A percentile compares a stretch with the other conserved stretches of the same genome.
phyloP scores from a whole-genome alignment of 2,113 vertebrate species.

The Otis tarda region DNA sequence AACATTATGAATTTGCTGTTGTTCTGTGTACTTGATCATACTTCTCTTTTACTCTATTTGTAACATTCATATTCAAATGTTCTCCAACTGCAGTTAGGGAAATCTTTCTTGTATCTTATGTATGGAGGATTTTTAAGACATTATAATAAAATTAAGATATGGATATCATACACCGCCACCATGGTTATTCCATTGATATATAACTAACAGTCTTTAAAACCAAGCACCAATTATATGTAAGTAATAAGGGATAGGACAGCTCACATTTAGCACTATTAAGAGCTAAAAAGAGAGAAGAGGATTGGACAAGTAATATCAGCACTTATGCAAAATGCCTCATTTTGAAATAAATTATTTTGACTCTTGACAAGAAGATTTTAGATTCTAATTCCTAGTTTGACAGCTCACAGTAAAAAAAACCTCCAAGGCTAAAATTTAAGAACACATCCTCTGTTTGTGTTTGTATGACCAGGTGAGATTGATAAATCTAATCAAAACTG shows the following conservation, averaged over 20 bases:
- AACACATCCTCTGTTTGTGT: background rate
- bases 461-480: background rate
- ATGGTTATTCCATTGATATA: background rate
- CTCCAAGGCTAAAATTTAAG: background rate
- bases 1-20: background rate
- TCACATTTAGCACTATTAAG: background rate
- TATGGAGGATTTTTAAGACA: background rate
- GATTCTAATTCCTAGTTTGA: background rate
- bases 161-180: background rate
- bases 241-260: background rate
- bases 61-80: background rate
- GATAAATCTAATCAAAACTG: background rate
- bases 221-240: background rate
- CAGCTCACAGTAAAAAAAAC: background rate
- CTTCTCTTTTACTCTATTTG: background rate
- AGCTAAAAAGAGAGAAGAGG: background rate
- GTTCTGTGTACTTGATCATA: background rate
- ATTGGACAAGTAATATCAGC: background rate
- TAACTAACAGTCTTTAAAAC: background rate
- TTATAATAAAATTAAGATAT: background rate
- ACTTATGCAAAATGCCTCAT: background rate
- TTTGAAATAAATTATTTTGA: background rate
- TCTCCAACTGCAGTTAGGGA: background rate
- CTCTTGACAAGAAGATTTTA: background rate
- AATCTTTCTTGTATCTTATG: background rate